Conservation (phyloP, 2,797 vertebrate genomes). For the Chlorospingus semifuscus region DNA sequence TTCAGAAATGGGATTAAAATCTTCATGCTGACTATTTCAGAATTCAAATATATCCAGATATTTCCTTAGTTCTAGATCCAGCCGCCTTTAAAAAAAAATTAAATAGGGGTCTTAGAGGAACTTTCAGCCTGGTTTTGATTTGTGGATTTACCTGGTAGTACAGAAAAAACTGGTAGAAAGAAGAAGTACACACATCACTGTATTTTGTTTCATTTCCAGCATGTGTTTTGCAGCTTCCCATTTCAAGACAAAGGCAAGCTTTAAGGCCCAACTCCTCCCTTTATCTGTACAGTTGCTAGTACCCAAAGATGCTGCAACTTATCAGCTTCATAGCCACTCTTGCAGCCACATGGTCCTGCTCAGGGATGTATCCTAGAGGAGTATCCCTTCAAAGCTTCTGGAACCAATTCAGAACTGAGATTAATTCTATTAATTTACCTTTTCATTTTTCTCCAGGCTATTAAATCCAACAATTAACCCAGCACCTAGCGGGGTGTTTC, state of each 20-base stretch:
- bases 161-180: background rate
- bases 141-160: background rate
- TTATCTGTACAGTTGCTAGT: background rate
- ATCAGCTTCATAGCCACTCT: fast-evolving
- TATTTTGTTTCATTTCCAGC: background rate
- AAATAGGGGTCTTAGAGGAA: background rate
- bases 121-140: background rate
- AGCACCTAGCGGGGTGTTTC: background rate
- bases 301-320: background rate
- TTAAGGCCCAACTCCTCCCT: background rate
- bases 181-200: background rate
- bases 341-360: background rate
- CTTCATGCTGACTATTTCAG: background rate
- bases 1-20: background rate
- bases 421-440: background rate
- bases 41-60: background rate
- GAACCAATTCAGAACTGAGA: background rate
- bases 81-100: background rate
- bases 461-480: background rate
- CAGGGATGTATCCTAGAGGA: background rate
- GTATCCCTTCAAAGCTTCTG: background rate
- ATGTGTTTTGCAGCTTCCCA: background rate
- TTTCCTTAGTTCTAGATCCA: background rate
- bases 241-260: background rate
- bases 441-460: background rate